phyloP scores from a whole-genome alignment of 2,113 vertebrate species.

The Pseudorhombus dupliciocellatus region DNA sequence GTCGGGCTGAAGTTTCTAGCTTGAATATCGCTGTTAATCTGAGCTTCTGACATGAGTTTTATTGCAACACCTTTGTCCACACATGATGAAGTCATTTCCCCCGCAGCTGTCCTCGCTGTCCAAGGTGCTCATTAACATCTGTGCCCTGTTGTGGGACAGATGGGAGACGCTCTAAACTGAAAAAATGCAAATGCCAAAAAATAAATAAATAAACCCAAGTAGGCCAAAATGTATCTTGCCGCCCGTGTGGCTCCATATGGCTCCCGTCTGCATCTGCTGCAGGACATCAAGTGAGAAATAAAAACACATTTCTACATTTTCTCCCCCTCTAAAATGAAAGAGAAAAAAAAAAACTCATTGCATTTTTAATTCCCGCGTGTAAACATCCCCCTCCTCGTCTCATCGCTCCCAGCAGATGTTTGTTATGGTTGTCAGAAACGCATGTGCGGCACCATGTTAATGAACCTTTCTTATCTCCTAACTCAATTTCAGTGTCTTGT shows the following conservation, averaged over 20 bases:
- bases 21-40: not conserved
- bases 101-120: conserved; percentile 24
- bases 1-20: not conserved
- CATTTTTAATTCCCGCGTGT: conserved; percentile 23
- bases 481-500: conserved; percentile 17
- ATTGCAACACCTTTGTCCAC: not conserved
- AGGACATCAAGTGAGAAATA: conserved; percentile 51
- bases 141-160: conserved; percentile 48
- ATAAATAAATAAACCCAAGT: conserved; percentile 20
- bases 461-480: not conserved
- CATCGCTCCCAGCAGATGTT: conserved; percentile 43
- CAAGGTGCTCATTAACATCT: conserved; percentile 56
- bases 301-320: conserved; percentile 29
- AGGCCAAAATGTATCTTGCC: conserved; percentile 56
- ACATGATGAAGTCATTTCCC: conserved; percentile 19
- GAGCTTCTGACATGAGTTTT: conserved; percentile 1
- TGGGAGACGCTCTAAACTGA: conserved; percentile 38
- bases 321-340: not conserved
- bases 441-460: not conserved
- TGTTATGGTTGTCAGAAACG: conserved; percentile 22
- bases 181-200: conserved; percentile 40
- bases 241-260: conserved; percentile 47
- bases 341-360: conserved; percentile 16
- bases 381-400: conserved; percentile 8
- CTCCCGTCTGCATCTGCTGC: conserved; percentile 52